Base-by-base conservation (phyloP, 2,113 vertebrate species). In the Notarius lentiginosus region DNA sequence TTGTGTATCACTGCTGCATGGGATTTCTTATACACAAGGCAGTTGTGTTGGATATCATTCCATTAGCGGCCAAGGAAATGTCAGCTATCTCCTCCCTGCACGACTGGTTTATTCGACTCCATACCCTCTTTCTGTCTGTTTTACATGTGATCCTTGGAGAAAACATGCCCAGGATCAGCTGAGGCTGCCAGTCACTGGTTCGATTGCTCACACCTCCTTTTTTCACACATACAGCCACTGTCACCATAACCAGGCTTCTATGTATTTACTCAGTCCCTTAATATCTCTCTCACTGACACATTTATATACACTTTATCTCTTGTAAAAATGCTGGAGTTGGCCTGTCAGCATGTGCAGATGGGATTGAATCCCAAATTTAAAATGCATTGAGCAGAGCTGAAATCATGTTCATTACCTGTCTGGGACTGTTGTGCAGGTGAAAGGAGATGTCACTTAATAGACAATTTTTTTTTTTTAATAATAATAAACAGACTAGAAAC, bases 1-100 rank as follows among this genome's bases (percentile, higher is more conserved):
- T 82, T 84, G 88, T 93, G 91, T 89, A 92, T 93, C 88, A 90
- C 75, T 84, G 91, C 89, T 83, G 66, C 17, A 87, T 92, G 87
- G 17, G 55, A 81, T 90, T 89, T 88, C 87, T 88, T 84, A 84
- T 92, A 90, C 83, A 88, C 30, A 7, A 86, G 58, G 58, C 88
- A 87, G 91, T 88, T 89, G 87, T 88, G 72, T 53, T 86, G 84
- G 81, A 84, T 92, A 92, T 93, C 79, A 84, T 89, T 92, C 86
- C 82, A 53, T 91, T 80, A 90, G 84, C 53, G 34, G 83, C 6
- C 76, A 87, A 70, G 34, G 72, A 92, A 92, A 88, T 92, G 86
- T 87, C 90, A 90, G 53, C 55, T 76, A 30, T 88, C 90, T 79
- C 79, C 75, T 91, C 75, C 72, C 2, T 3, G 11, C 55, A 85